phyloP scores from a whole-genome alignment of 2,113 vertebrate species.

The Eupsittula cactorum region DNA sequence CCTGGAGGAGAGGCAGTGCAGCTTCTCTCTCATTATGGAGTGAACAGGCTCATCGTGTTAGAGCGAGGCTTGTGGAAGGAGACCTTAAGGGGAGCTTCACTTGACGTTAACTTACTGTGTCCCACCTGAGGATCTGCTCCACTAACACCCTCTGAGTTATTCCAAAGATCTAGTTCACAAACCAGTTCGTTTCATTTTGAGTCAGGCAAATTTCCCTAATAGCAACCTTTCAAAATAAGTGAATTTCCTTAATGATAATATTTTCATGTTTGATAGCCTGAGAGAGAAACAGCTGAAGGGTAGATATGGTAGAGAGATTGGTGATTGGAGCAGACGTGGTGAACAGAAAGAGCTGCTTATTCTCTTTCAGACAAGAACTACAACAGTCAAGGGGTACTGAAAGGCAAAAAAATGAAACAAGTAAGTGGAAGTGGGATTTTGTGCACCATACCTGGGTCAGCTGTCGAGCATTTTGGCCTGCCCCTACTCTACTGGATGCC shows the following conservation, averaged over 20 bases:
- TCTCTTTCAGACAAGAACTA: background rate
- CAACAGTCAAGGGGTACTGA: background rate
- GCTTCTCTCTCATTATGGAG: background rate
- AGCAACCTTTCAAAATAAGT: background rate
- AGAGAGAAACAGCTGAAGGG: background rate
- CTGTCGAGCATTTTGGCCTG: fast-evolving
- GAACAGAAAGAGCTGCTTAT: background rate
- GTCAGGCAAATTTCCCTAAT: background rate
- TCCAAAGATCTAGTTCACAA: background rate
- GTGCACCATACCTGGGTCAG: background rate
- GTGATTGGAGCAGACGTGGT: background rate
- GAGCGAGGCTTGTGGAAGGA: background rate
- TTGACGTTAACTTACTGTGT: background rate
- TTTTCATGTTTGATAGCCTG: background rate
- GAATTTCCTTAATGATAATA: background rate
- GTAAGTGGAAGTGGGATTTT: background rate
- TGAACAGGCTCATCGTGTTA: background rate
- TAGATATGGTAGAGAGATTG: background rate
- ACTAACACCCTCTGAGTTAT: background rate
- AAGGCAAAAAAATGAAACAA: background rate
- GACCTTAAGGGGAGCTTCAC: fast-evolving
- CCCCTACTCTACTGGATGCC: background rate
- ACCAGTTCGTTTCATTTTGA: background rate
- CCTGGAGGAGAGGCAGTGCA: fast-evolving
- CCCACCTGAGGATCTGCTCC: background rate